Evolutionary conservation across 92 coral and sea anemone genomes (phyloP).

Genomic region (Porites cylindrica): DNA sequence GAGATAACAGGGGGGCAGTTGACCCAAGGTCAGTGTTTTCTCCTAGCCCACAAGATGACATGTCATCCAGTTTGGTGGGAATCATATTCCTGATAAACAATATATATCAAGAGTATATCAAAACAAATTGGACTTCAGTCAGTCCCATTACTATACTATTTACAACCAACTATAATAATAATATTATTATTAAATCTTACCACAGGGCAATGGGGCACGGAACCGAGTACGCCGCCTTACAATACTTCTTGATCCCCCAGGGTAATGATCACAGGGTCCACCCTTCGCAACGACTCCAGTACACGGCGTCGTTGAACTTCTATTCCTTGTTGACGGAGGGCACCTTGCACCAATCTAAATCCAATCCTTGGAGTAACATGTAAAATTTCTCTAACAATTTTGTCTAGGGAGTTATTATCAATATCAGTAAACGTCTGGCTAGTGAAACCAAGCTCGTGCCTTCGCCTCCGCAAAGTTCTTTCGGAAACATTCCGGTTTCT

Average conservation of each 20-base stretch:
- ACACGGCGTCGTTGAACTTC: conserved; percentile 25
- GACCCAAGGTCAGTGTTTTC: no score
- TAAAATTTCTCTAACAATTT: not conserved
- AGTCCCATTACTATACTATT: no score
- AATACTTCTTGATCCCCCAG: conserved; percentile 41
- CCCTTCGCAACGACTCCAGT: conserved; percentile 31
- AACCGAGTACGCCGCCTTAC: conserved; percentile 43
- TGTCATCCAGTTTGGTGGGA: no score
- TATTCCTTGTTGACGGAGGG: conserved; percentile 21
- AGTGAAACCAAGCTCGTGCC: no score
- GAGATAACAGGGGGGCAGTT: no score
- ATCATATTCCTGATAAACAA: no score
- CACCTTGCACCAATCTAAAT: conserved; percentile 31
- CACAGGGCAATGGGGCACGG: conserved; percentile 49
- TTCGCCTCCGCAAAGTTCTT: not conserved
- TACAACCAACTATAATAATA: not conserved
- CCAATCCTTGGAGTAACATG: conserved; percentile 30
- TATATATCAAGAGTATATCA: no score
- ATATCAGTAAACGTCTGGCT: no score
- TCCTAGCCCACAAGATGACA: no score
- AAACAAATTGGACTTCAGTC: no score
- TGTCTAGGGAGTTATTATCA: no score
- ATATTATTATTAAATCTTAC: not conserved
- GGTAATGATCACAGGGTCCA: conserved; percentile 46
- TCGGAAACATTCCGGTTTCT: not conserved